phyloP scores from a whole-genome alignment of 2,113 vertebrate genomes.

The Lophura nycthemera region DNA sequence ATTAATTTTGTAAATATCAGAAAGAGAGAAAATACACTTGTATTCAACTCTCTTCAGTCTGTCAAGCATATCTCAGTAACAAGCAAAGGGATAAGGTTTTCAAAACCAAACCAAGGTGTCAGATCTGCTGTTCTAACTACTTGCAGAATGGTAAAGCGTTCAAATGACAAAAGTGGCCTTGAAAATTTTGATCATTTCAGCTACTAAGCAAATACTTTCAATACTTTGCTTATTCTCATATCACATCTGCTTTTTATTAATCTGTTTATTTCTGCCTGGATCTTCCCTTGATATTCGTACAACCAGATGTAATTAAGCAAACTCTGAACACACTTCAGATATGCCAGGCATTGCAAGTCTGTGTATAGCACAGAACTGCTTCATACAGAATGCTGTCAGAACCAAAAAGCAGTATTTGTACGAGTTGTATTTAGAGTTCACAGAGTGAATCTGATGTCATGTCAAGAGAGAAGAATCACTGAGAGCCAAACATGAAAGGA shows the following conservation, averaged over 20 bases:
- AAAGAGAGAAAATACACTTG: background rate
- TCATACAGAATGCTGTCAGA: constrained; percentile 5
- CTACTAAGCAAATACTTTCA: background rate
- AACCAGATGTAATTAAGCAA: background rate
- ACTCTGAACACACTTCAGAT: background rate
- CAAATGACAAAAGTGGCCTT: background rate
- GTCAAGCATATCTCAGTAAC: background rate
- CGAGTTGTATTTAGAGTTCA: constrained; percentile 17
- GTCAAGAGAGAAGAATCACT: background rate
- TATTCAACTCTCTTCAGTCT: background rate
- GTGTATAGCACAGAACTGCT: background rate
- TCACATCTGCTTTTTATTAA: rapidly evolving
- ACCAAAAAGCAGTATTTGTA: background rate
- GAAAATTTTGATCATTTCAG: background rate
- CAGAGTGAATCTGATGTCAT: background rate
- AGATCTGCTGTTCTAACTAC: background rate
- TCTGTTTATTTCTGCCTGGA: background rate
- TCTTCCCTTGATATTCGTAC: background rate
- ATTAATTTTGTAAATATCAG: background rate
- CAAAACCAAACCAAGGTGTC: background rate
- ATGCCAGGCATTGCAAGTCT: background rate
- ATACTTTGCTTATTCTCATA: background rate
- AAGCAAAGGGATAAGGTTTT: background rate
- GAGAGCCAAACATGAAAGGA: background rate
- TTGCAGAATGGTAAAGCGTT: background rate